Evolutionary conservation across 2,888 invertebrate species (phyloP).

Genomic region (Caenorhabditis sp.): DNA sequence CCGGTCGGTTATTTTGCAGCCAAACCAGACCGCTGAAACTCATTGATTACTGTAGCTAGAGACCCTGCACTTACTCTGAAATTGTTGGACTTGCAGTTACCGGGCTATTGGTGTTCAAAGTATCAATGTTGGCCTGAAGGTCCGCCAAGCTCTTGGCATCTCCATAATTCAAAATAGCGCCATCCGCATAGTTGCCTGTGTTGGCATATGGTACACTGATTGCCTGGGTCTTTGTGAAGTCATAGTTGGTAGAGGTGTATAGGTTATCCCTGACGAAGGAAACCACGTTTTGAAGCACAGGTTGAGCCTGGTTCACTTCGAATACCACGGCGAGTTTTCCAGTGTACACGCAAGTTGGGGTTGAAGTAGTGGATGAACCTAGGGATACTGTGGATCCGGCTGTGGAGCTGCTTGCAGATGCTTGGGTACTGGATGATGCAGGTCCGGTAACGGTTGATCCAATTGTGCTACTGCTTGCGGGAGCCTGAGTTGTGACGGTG

Average conservation of each 20-base stretch:
- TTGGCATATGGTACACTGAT: slow-evolving; percentile 37
- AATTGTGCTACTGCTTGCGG: background rate
- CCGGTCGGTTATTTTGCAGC: background rate
- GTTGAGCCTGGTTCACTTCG: slow-evolving; percentile 24
- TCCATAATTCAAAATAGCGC: background rate
- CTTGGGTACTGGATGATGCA: background rate
- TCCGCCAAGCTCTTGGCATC: slow-evolving; percentile 21
- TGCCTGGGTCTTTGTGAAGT: slow-evolving; percentile 24
- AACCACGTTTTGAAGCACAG: slow-evolving; percentile 7
- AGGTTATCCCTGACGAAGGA: slow-evolving; percentile 21
- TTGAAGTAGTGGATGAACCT: slow-evolving; percentile 14
- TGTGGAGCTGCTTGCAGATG: background rate
- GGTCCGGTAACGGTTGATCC: background rate
- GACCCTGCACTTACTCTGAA: slow-evolving; percentile 5
- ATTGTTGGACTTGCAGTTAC: slow-evolving; percentile 16
- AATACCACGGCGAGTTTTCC: slow-evolving; percentile 36
- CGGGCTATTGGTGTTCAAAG: background rate
- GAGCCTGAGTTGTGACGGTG: background rate
- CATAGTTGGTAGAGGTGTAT: slow-evolving; percentile 30
- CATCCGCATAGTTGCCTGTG: slow-evolving; percentile 8
- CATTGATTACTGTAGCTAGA: background rate
- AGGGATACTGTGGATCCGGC: no score
- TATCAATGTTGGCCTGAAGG: slow-evolving; percentile 26
- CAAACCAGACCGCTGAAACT: slow-evolving; percentile 34
- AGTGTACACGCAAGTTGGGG: slow-evolving; percentile 17